phyloP scores from a whole-genome alignment of 2,797 vertebrate species.

The Sebastes umbrosus region DNA sequence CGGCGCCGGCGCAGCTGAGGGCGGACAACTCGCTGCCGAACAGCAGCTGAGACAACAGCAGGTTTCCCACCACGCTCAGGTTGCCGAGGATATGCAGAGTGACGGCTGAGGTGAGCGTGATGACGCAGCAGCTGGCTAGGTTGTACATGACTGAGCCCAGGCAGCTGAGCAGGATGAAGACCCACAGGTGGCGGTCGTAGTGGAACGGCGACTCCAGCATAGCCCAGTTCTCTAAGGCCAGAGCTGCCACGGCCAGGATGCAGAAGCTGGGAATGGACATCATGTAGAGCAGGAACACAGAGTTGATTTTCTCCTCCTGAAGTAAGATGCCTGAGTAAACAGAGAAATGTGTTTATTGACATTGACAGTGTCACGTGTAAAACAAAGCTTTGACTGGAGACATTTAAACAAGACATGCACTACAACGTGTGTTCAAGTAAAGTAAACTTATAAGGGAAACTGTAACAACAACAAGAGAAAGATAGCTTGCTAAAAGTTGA shows the following conservation, averaged over 20 bases:
- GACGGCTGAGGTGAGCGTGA: constrained; percentile 95
- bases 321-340: constrained; percentile 87
- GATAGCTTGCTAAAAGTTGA: constrained; percentile 54
- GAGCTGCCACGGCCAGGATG: constrained; percentile 88
- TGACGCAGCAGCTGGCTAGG: constrained; percentile 93
- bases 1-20: constrained; percentile 90
- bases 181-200: constrained; percentile 87
- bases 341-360: background rate
- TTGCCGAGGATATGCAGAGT: constrained; percentile 97
- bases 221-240: constrained; percentile 88
- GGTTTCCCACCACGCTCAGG: constrained; percentile 92
- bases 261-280: constrained; percentile 97
- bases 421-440: constrained; percentile 7
- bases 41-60: constrained; percentile 90
- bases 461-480: constrained; percentile 7
- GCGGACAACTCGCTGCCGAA: constrained; percentile 88
- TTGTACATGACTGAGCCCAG: constrained; percentile 96
- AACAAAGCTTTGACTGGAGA: background rate
- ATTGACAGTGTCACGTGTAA: background rate
- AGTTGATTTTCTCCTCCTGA: constrained; percentile 93
- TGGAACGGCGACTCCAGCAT: constrained; percentile 82
- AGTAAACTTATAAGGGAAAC: constrained; percentile 23
- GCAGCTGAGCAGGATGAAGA: constrained; percentile 94
- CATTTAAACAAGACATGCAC: background rate
- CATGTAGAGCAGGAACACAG: constrained; percentile 91